Base-by-base conservation (phyloP, 2,797 vertebrate genomes). In the Coreius guichenoti region DNA sequence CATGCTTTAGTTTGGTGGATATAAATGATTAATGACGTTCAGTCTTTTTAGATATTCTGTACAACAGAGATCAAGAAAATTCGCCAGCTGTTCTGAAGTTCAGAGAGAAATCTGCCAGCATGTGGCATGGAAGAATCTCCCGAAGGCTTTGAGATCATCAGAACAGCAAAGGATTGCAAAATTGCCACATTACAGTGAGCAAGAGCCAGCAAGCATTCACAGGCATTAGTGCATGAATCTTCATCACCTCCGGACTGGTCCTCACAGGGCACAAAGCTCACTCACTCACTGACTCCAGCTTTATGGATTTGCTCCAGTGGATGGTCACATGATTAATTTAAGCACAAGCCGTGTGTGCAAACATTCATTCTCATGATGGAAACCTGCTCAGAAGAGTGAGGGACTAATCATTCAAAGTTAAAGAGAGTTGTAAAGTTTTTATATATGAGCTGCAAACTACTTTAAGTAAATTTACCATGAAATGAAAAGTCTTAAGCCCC, bases 181-280 rank as follows among this genome's bases (percentile, higher is more conserved):
- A 79, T 61, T 56, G 81, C 63, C 81, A 86, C 78, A 88, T 87
- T 90, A 89, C 49, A 16, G 80, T 87, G 81, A 89, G 80, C 63
- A 80, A 90, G 51, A 83, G 76, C 74, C 82, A 85, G 80, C 67
- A 69, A 82, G 86, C 85, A 77, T 83, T 85, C 61, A 69, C 76
- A 70, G 74, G 45, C 74, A 78, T 83, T 81, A 86, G 45, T 69
- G 63, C 45, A 86, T 81, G 74, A 70, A 87, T 87, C 87, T 86
- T 81, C 74, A 84, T 89, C 81, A 61, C 68, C 56, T 23, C 78
- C 21, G 49, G 49, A 70, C 47, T 68, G 63, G 63, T 80, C 78
- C n/a, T 68, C 45, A 70, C 43, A 86, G 85, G 75, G 39, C 81
- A 85, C 43, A 36, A 69, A 91, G 84, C 82, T 90, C 80, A 77